These are phyloP conservation scores for Hippocampus guttulatus DNA, from an alignment of 2,113 vertebrate species.

Conservation along the genomic window DNA sequence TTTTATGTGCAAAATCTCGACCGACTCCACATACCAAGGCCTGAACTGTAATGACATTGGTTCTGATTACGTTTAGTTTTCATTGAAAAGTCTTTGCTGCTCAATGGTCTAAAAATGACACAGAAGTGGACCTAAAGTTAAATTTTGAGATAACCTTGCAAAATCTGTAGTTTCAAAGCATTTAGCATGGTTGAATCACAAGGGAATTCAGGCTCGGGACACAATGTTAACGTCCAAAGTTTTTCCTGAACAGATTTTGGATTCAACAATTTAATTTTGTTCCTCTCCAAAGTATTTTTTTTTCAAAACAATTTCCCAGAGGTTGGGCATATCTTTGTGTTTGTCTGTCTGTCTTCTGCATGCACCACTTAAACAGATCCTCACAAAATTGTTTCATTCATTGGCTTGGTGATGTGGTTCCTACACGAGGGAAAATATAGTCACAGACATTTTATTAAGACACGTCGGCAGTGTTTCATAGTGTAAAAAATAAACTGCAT, in stretches of 20 bases:
- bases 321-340: no score
- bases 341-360: no score
- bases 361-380: no score
- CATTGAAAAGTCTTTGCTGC: conserved; percentile 26
- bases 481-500: no score
- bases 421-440: no score
- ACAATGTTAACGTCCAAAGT: neutral
- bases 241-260: neutral
- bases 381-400: no score
- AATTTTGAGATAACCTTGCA: neutral
- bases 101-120: neutral
- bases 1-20: conserved; percentile 87
- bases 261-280: neutral
- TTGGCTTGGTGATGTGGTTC: no score
- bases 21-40: conserved; percentile 66
- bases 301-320: neutral
- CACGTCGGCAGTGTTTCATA: no score
- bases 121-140: neutral
- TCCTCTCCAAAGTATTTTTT: no score
- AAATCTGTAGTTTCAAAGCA: neutral
- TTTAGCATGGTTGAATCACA: neutral
- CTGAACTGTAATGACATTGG: conserved; percentile 59
- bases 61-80: conserved; percentile 52
- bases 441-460: no score
- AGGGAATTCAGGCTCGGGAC: neutral